A percentile compares a stretch with the other conserved stretches of the same genome.
Evolutionary conservation across 2,797 vertebrate species (phyloP).

Genomic region (Ctenopoma kingsleyae): DNA sequence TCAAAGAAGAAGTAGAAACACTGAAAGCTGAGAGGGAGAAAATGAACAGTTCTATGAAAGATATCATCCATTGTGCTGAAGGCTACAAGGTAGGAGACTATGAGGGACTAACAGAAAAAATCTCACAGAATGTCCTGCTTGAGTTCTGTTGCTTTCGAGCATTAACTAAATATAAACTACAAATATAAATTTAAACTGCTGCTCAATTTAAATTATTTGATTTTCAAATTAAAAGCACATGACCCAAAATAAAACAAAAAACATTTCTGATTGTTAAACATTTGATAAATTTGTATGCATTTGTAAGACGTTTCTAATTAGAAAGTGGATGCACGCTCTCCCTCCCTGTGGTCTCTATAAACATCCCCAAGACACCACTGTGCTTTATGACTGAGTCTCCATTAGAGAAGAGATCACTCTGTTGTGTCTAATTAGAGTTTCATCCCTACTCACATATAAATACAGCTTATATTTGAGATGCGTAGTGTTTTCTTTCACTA

Average conservation of each 20-base stretch:
- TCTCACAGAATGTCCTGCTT: not conserved
- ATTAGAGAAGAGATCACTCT: constrained; percentile 61
- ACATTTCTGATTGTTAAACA: constrained; percentile 8
- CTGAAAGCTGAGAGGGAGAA: constrained; percentile 88
- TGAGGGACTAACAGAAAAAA: not conserved
- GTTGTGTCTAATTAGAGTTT: constrained; percentile 74
- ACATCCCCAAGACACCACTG: constrained; percentile 49
- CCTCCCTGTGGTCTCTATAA: constrained; percentile 58
- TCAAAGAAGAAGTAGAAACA: constrained; percentile 88
- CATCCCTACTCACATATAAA: constrained; percentile 49
- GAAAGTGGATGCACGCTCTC: constrained; percentile 12
- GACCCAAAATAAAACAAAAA: constrained; percentile 2
- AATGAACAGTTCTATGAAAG: constrained; percentile 90
- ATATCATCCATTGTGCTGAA: constrained; percentile 94
- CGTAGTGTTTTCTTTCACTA: constrained; percentile 63
- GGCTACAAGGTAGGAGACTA: constrained; percentile 90
- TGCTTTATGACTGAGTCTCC: constrained; percentile 58
- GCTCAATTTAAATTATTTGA: not conserved
- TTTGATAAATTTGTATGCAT: constrained; percentile 23
- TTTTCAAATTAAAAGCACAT: constrained; percentile 9
- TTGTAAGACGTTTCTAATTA: constrained; percentile 38
- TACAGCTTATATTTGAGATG: constrained; percentile 53
- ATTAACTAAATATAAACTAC: no score
- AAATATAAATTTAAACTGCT: no score
- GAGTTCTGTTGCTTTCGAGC: not conserved